Base-by-base conservation (phyloP, 2,797 vertebrate genomes). In the Pachyuromys duprasi region DNA sequence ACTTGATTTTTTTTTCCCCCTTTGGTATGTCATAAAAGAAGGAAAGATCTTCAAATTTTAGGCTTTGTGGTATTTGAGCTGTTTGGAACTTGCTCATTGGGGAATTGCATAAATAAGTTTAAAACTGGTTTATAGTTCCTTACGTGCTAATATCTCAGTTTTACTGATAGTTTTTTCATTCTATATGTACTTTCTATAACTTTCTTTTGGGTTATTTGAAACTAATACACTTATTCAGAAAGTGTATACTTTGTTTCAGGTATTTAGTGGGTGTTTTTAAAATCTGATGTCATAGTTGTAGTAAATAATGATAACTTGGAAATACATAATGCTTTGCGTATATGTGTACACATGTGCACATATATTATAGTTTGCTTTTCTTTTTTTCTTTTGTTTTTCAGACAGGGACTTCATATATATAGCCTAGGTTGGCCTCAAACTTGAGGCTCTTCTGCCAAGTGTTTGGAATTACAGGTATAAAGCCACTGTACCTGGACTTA, bases 141-240 rank as follows among this genome's bases (percentile, higher is more conserved):
- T 33, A 63, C 90, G 24, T 49, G 82, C 53, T 60, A 72, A 42
- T 92, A 79, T 69, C 65, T 90, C 79, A 74, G 17, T 97, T 96
- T 96, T 92, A 84, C 89, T 65, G 39, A 88, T 33, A 1, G 4
- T 95, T 81, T 11, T 92, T 31, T 69, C 12, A 49, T 39, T 69
- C 49, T 31, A 67, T 57, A 26, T 87, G 70, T 5, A 86, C 65
- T 49, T 86, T 20, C 82, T 91, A 1, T 91, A 42, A 72, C 93
- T 96, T 90, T 96, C 55, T 95, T 97, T 93, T 53, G 5, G 76
- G 0, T 87, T 39, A 55, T 65, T 89, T 93, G 67, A 92, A 96
- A 90, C 55, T 96, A 96, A 91, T 90, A 83, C 80, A 74, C 80
- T 80, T 18, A 70, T 86, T 95, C 14, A 95, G 15, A 83, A 95